Evolutionary conservation across 2,113 vertebrate species (phyloP).

Genomic region (Herpetotheres cachinnans): DNA sequence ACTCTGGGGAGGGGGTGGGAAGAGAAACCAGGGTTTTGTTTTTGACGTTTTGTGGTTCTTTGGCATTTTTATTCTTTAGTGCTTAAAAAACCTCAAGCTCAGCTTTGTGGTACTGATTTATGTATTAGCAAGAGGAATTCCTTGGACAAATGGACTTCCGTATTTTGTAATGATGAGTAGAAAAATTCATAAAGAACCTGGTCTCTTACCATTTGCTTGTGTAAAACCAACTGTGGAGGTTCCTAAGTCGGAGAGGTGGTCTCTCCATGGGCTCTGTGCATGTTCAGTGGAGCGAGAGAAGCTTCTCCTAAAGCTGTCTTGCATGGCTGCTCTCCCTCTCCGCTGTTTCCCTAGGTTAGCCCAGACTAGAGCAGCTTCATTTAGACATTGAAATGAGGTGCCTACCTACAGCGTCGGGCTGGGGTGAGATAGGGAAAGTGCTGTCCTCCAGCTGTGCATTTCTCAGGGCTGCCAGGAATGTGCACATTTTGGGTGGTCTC

Average conservation of each 20-base stretch:
- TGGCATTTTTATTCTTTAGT: neutral
- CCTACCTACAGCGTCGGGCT: fast-evolving
- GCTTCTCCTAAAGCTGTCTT: neutral
- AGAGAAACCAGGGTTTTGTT: neutral
- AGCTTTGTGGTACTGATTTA: neutral
- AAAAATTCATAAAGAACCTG: neutral
- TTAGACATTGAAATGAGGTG: neutral
- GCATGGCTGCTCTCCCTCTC: neutral
- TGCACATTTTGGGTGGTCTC: neutral
- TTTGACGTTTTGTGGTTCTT: neutral
- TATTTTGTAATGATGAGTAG: neutral
- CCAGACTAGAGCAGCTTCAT: neutral
- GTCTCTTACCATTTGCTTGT: neutral
- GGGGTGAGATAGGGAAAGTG: neutral
- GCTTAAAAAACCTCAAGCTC: neutral
- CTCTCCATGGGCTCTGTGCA: neutral
- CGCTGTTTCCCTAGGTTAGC: neutral
- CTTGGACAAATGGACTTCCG: neutral
- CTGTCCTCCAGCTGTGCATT: neutral
- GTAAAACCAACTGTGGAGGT: neutral
- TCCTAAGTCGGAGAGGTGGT: fast-evolving
- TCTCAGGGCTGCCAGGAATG: neutral
- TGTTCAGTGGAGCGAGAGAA: neutral
- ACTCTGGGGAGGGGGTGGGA: neutral
- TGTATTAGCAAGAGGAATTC: neutral